phyloP scores from a whole-genome alignment of 2,888 invertebrate genomes.

The Eudasyphora cyanicolor region DNA sequence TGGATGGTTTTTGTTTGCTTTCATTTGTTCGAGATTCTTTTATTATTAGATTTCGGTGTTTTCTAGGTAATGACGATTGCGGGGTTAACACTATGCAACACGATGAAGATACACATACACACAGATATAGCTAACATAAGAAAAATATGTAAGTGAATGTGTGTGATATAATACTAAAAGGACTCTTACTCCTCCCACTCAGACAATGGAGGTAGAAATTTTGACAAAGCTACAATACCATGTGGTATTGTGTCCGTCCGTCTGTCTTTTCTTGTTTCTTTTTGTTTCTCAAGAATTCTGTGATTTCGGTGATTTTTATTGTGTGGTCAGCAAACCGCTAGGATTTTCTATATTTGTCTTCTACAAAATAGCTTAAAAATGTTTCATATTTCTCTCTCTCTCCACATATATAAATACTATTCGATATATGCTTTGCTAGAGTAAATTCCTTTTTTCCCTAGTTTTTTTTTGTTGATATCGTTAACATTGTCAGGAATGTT shows the following conservation, averaged over 20 bases:
- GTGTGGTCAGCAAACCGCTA: constrained; percentile 49
- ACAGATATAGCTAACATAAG: background rate
- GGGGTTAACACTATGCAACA: constrained; percentile 34
- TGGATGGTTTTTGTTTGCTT: constrained; percentile 24
- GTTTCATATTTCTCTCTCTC: constrained; percentile 17
- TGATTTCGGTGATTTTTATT: constrained; percentile 30
- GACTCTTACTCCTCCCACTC: too few species aligned
- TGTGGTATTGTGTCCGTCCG: constrained; percentile 3
- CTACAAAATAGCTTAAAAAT: background rate
- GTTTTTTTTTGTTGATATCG: constrained; percentile 17
- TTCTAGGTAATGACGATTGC: constrained; percentile 14
- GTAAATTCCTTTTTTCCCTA: constrained; percentile 31
- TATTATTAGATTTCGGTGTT: background rate
- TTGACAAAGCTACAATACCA: too few species aligned
- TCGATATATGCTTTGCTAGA: background rate
- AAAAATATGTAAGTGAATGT: too few species aligned
- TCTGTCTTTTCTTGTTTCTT: too few species aligned
- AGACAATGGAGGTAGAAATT: background rate
- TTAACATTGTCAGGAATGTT: constrained; percentile 63
- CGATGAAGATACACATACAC: background rate
- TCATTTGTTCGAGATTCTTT: background rate
- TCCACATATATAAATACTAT: too few species aligned
- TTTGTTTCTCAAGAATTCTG: constrained; percentile 13
- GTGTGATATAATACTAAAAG: too few species aligned
- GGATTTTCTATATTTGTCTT: background rate